Percentiles rank a stretch among this genome's conserved stretches.
Evolutionary conservation across 2,888 invertebrate species (phyloP).

Genomic region (Scaptomyza reducta): DNA sequence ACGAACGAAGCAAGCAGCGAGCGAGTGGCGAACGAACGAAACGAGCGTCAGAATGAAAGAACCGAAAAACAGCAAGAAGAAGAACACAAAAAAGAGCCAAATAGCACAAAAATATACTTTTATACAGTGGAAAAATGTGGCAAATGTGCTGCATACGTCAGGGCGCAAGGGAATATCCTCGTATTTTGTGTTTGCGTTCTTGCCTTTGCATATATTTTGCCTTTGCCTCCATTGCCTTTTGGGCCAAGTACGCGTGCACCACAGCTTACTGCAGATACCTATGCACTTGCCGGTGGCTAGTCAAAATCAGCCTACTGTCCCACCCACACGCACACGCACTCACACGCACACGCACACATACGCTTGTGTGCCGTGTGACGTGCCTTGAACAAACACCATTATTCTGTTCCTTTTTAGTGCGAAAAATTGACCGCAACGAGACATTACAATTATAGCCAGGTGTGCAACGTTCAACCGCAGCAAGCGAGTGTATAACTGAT

Average conservation of each 20-base stretch:
- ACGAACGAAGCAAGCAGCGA: conserved; percentile 4
- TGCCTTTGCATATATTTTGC: conserved; percentile 26
- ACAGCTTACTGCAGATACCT: not conserved
- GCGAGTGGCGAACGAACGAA: conserved; percentile 11
- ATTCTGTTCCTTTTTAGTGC: conserved; percentile 3
- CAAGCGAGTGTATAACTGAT: not conserved
- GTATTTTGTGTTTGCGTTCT: conserved; percentile 14
- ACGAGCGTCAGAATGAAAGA: conserved; percentile 12
- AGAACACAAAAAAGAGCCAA: not conserved
- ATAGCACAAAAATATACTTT: conserved; percentile 6
- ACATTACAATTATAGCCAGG: conserved; percentile 51
- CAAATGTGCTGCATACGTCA: conserved; percentile 58
- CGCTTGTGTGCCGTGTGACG: too few species aligned
- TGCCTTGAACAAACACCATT: conserved; percentile 36
- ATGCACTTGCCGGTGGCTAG: conserved; percentile 25
- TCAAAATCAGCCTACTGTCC: not conserved
- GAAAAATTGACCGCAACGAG: conserved; percentile 1
- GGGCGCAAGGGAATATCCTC: conserved; percentile 36
- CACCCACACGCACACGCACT: too few species aligned
- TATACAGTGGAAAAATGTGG: conserved; percentile 26
- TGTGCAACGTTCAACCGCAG: conserved; percentile 22
- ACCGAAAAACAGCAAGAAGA: not conserved
- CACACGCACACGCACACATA: too few species aligned
- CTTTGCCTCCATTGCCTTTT: conserved; percentile 20
- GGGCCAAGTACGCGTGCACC: conserved; percentile 30